Base-by-base conservation (phyloP, 2,113 vertebrate genomes). In the Girardinichthys multiradiatus region DNA sequence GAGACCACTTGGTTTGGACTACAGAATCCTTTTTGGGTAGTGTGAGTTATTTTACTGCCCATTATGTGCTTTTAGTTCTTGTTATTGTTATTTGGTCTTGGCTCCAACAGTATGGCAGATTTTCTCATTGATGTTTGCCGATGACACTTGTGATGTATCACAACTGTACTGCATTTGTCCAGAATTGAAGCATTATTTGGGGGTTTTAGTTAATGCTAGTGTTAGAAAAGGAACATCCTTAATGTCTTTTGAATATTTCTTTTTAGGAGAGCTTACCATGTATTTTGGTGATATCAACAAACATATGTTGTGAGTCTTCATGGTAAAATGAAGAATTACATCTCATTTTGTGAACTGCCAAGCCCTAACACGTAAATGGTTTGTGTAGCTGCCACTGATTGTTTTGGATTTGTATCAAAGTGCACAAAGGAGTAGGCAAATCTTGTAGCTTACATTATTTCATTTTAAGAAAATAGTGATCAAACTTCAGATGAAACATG, bases 51-150 rank as follows among this genome's bases (percentile, higher is more conserved):
- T 74, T 80, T 74, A 48, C 66, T 66, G 19, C 0, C 28, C 58
- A 31, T 76, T 74, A 77, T 70, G 26, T 37, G 14, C 61, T 51
- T 81, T 27, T 58, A 29, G 24, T 57, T 84, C 72, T 65, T 77
- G 26, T 77, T 72, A 2, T 73, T 69, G 48, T 62, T 74, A 31
- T 57, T 64, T 42, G 77, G 65, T 64, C 74, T 74, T 63, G 59
- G 67, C 37, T 70, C n/a, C 31, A 58, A 26, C 42, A 65, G 37
- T 69, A 76, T 35, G 42, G 61, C 21, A 64, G 33, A 39, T 63
- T 72, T 60, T 77, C 27, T 42, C 67, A 73, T 69, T 67, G 29
- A 73, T 64, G 68, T 48, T 54, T 78, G 35, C 11, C 37, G 42
- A 58, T 64, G 35, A 73, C 70, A 77, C 62, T 69, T 66, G 42